Percentiles rank a stretch among this genome's conserved stretches.
Evolutionary conservation across 2,888 invertebrate genomes (phyloP).

Genomic region (Caprella mutica): DNA sequence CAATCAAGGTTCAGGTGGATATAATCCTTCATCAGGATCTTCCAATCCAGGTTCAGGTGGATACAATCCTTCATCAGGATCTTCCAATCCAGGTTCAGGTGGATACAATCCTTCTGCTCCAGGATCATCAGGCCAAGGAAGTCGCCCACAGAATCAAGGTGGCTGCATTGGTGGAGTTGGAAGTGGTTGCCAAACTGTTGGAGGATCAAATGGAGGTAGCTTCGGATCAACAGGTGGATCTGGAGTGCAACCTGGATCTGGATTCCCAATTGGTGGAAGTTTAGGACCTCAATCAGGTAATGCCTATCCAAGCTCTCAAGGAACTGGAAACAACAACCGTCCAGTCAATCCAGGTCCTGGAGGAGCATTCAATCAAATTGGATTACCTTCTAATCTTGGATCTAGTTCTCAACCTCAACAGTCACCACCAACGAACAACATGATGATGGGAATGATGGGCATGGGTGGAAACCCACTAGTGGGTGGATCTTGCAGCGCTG

Average conservation of each 20-base stretch:
- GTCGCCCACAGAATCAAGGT: too few species aligned
- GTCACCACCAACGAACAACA: neutral
- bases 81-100: neutral
- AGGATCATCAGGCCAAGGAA: neutral
- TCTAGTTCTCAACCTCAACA: conserved; percentile 12
- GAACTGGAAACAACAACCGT: too few species aligned
- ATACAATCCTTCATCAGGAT: neutral
- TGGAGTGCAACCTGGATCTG: neutral
- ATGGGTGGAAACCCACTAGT: conserved; percentile 9
- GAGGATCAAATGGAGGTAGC: neutral
- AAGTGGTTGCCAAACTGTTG: neutral
- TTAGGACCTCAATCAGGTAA: too few species aligned
- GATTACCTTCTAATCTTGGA: too few species aligned
- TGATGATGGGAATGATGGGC: conserved; percentile 19
- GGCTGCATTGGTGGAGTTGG: too few species aligned
- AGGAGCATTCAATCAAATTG: too few species aligned
- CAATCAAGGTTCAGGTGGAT: neutral
- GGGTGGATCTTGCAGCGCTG: conserved; percentile 29
- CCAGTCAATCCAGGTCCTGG: too few species aligned
- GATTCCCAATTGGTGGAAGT: too few species aligned
- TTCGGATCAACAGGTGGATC: neutral
- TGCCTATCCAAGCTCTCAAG: too few species aligned
- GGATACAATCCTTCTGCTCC: neutral
- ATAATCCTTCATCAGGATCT: neutral
- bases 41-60: neutral